A percentile compares a stretch with the other conserved stretches of the same genome.
phyloP scores from a whole-genome alignment of 2,113 vertebrate species.

The Lampris incognitus region DNA sequence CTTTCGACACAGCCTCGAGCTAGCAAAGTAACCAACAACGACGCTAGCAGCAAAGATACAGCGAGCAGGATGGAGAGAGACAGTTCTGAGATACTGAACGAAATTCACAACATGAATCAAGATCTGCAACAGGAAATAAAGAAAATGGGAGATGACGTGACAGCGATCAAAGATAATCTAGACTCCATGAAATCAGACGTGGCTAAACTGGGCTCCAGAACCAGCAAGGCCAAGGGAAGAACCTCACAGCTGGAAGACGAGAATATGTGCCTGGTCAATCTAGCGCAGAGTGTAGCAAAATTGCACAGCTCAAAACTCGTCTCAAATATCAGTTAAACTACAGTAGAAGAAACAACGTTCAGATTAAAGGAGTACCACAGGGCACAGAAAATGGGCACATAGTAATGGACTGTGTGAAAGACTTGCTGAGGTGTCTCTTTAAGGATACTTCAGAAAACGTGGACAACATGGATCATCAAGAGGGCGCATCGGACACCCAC shows the following conservation, averaged over 20 bases:
- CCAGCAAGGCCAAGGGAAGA: neutral
- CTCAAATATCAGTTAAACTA: neutral
- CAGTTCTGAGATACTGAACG: too few species aligned
- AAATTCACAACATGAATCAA: too few species aligned
- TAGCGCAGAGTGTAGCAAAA: neutral
- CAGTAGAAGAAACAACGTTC: neutral
- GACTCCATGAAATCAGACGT: neutral
- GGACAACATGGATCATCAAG: neutral
- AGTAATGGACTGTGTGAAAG: constrained; percentile 2
- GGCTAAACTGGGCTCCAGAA: neutral
- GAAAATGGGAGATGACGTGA: neutral
- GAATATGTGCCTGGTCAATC: constrained; percentile 1
- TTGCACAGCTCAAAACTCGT: neutral
- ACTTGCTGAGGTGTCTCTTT: neutral
- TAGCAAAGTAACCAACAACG: too few species aligned
- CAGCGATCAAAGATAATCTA: neutral
- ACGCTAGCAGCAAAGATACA: too few species aligned
- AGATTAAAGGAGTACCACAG: neutral
- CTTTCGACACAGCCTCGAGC: too few species aligned
- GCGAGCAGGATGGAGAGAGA: too few species aligned
- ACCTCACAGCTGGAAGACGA: neutral
- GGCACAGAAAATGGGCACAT: neutral
- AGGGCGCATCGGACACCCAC: constrained; percentile 6
- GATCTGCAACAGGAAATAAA: neutral
- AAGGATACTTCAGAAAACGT: neutral